phyloP scores from a whole-genome alignment of 2,888 invertebrate species.

The Chrysomela aeneicollis region DNA sequence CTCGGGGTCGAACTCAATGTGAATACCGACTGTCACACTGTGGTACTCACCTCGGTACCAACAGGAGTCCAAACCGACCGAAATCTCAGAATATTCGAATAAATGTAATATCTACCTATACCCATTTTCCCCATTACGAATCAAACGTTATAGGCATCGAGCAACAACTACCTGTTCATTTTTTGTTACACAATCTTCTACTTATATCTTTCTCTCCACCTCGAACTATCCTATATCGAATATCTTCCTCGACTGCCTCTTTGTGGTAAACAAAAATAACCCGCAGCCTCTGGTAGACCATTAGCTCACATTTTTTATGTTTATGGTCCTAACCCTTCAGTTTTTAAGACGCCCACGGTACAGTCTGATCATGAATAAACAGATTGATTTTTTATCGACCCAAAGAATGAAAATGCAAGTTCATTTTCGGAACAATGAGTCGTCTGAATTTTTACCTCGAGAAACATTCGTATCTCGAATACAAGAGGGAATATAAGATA shows the following conservation, averaged over 20 bases:
- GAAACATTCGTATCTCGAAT: neutral
- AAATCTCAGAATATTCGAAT: no score
- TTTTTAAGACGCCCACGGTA: conserved; percentile 49
- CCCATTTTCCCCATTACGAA: no score
- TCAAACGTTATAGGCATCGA: conserved; percentile 49
- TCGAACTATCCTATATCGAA: conserved; percentile 24
- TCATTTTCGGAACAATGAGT: neutral
- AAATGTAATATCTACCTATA: no score
- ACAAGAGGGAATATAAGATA: no score
- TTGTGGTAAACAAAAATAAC: conserved; percentile 48
- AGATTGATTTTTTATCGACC: conserved; percentile 22
- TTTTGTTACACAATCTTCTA: conserved; percentile 43
- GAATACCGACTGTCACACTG: no score
- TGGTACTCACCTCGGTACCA: no score
- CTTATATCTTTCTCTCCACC: conserved; percentile 35
- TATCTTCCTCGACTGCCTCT: conserved; percentile 44
- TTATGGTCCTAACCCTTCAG: conserved; percentile 54
- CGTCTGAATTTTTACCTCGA: neutral
- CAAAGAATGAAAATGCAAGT: neutral
- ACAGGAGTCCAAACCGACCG: no score
- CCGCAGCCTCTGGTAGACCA: conserved; percentile 47
- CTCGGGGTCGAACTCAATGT: no score
- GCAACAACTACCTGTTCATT: conserved; percentile 54
- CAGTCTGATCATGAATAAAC: conserved; percentile 40
- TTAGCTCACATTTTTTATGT: conserved; percentile 55